Base-by-base conservation (phyloP, 2,888 invertebrate species). In the Lissonota sp. region DNA sequence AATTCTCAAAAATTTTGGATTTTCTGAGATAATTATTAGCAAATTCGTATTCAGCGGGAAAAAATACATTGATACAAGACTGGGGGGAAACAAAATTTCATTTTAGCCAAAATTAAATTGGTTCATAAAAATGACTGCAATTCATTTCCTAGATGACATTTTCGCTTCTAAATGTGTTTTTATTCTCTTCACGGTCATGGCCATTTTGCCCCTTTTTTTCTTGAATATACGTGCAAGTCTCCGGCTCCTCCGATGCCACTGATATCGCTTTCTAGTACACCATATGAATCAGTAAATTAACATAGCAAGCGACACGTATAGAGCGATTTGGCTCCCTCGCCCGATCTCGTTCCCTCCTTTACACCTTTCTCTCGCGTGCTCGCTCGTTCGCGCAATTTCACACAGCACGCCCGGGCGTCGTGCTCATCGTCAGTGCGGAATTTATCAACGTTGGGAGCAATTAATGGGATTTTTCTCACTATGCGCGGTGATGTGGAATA, bases 381-480 rank as follows among this genome's bases (percentile, higher is more conserved):
- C 44, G 49, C 57, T 76, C 62, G 40, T 73, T 76, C 75, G 53
- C 79, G 51, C 71, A n/a, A n/a, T 74, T 79, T 58, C 79, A 80
- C 79, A 76, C 84, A 74, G 80, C 75, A 63, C 69, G 76, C 67
- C 64, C 55, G 78, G 78, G 88, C 88, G 87, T 90, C 90, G 90
- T 90, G 90, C 89, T 63, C 79, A 91, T 85, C 84, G 90, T 90
- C 90, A 88, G 87, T 87, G 90, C 91, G 89, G 90, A 91, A 91
- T 91, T 91, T 91, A 91, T 91, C 91, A 1, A 91, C 90, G 90
- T 88, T 90, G 88, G 90, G 90, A 91, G 91, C 91, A 91, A 91
- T 91, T 91, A 91, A 91, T 91, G 90, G 83, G 85, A 90, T 89
- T 90, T 91, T 91, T 90, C 85, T 87, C 70, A 81, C 26, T 60